Percentiles rank a stretch among this genome's conserved stretches.
phyloP scores from a whole-genome alignment of 2,113 vertebrate genomes.

The Corynorhinus townsendii region DNA sequence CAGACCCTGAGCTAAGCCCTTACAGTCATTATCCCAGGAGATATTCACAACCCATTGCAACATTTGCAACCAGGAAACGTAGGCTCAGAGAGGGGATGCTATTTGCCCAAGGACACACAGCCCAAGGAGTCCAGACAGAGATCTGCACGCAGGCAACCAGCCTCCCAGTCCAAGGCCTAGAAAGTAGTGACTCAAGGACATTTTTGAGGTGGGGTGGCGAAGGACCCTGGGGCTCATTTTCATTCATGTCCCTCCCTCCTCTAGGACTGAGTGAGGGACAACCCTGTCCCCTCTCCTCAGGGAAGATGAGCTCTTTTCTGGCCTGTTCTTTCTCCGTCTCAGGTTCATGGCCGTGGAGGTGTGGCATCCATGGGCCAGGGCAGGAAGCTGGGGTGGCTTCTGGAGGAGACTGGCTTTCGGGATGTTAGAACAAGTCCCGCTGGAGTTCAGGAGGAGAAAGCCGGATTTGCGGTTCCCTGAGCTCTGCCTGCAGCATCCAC shows the following conservation, averaged over 20 bases:
- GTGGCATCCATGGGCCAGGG: background rate
- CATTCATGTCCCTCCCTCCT: background rate
- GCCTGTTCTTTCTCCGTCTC: background rate
- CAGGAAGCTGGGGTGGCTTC: background rate
- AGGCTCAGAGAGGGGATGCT: background rate
- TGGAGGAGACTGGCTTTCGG: background rate
- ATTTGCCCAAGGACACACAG: background rate
- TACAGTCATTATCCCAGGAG: background rate
- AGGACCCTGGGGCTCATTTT: background rate
- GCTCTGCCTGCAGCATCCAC: background rate
- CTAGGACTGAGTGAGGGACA: background rate
- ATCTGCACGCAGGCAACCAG: background rate
- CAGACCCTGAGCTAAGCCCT: background rate
- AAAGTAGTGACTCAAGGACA: background rate
- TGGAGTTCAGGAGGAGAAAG: background rate
- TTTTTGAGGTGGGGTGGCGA: background rate
- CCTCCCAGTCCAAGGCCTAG: background rate
- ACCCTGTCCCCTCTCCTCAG: background rate
- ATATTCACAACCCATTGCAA: background rate
- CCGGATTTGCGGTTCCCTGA: rapidly evolving
- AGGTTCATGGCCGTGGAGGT: rapidly evolving
- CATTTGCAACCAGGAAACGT: background rate
- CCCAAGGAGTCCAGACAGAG: background rate
- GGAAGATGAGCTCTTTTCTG: background rate
- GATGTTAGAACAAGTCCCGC: background rate